Percentiles rank a stretch among this genome's conserved stretches.
Conservation (phyloP, 2,113 vertebrate genomes). For the Boulengeromyrus knoepffleri region DNA sequence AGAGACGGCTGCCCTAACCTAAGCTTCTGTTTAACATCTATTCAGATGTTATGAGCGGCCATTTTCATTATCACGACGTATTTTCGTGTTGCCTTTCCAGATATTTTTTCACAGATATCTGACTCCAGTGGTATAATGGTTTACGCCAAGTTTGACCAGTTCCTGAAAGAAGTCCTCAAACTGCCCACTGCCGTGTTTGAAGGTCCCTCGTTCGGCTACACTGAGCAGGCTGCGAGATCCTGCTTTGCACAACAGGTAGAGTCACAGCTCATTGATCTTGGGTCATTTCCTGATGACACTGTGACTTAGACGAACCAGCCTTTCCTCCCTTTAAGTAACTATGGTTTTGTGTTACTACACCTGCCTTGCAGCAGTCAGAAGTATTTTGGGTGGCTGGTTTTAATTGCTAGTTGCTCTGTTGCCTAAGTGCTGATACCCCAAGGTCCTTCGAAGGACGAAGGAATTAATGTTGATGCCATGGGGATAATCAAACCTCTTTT, state of each 20-base stretch:
- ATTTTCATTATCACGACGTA: neutral
- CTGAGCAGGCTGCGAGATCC: constrained; percentile 82
- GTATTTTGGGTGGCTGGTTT: neutral
- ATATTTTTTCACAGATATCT: constrained; percentile 97
- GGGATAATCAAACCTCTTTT: neutral
- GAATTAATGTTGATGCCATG: neutral
- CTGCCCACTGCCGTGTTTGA: constrained; percentile 91
- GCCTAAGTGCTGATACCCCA: neutral
- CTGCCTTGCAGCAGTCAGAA: neutral
- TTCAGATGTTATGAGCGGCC: neutral
- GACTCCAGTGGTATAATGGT: constrained; percentile 86
- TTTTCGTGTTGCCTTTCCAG: constrained; percentile 50
- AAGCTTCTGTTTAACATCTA: neutral
- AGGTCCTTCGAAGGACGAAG: neutral
- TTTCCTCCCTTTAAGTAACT: neutral
- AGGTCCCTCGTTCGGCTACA: constrained; percentile 95
- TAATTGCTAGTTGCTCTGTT: neutral
- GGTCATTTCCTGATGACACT: neutral
- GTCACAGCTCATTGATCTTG: neutral
- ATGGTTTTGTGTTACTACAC: neutral
- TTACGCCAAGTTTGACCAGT: constrained; percentile 86
- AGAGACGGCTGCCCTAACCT: neutral
- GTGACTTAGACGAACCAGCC: neutral
- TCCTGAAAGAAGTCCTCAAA: constrained; percentile 89
- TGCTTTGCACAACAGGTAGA: constrained; percentile 92